Conservation (phyloP, 2,888 invertebrate genomes). For the Ypsolopha sequella region DNA sequence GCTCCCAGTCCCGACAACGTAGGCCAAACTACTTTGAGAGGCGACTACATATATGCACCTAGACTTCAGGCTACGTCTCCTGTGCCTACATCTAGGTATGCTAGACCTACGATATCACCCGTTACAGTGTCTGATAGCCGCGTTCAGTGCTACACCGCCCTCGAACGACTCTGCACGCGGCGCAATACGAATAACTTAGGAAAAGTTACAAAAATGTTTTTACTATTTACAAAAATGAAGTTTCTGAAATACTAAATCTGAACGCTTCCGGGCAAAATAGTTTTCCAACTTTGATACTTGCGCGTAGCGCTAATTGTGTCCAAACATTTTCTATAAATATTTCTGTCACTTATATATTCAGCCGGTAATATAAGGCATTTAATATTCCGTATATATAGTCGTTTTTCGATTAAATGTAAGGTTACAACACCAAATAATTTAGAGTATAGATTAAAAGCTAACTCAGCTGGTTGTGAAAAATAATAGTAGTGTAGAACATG, state of each 20-base stretch:
- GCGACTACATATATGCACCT: conserved; percentile 9
- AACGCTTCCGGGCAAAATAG: too few species aligned
- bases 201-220: conserved; percentile 10
- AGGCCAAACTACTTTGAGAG: conserved; percentile 1
- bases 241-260: conserved; percentile 7
- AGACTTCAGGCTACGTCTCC: conserved; percentile 17
- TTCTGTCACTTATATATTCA: too few species aligned
- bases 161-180: conserved; percentile 47
- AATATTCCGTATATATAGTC: too few species aligned
- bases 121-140: conserved; percentile 44
- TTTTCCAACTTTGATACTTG: too few species aligned
- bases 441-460: conserved; percentile 18
- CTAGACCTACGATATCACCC: conserved; percentile 52
- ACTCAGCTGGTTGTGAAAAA: conserved; percentile 40
- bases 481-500: conserved; percentile 2
- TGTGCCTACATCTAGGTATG: conserved; percentile 31
- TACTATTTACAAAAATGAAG: conserved; percentile 12
- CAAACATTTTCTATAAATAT: too few species aligned
- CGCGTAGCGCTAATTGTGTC: too few species aligned
- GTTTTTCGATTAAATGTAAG: conserved; percentile 1
- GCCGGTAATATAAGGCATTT: too few species aligned
- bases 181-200: conserved; percentile 9
- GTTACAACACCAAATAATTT: conserved; percentile 3
- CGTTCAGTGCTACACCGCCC: conserved; percentile 49
- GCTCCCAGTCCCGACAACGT: neutral